Base-by-base conservation (phyloP, 2,888 invertebrate genomes). In the Darwinula stevensoni region DNA sequence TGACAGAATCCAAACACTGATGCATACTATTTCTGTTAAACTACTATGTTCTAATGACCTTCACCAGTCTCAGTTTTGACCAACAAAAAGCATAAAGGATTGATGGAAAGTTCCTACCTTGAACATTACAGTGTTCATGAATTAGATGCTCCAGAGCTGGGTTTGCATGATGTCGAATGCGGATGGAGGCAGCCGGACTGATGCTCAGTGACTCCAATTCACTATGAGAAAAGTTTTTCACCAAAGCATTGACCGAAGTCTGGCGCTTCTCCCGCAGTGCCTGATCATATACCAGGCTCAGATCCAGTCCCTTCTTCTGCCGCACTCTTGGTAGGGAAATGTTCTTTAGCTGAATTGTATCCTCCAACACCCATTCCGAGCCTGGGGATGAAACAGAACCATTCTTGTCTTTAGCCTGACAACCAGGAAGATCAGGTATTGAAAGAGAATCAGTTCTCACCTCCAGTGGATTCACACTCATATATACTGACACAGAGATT, bases 381-480 rank as follows among this genome's bases (percentile, higher is more conserved):
- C 63, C 51, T 50, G 32, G 4, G 35, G 35, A 22, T 32, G 29
- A 11, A 28, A n/a, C 22, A 22, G 22, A 22, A 6, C 9, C 6
- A 22, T 22, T 22, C 6, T 22, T 9, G 22, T n/a, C 6, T 22
- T n/a, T 22, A 9, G 22, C n/a, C n/a, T n/a, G 22, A 9, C 22
- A 6, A 22, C 22, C 6, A 22, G 22, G 22, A 9, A n/a, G 6
- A 6, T 9, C n/a, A 22, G 22, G n/a, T 9, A 6, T 9, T 22
- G 22, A 9, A 22, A 6, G 22, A n/a, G n/a, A 22, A 22, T n/a
- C 22, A 22, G n/a, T n/a, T n/a, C 39, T 35, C 70, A 35, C 78
- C 91, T 31, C 86, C 97, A 4, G 88, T 88, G 39, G 91, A 91
- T 55, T 97, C 97, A 50, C 97, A 99, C 51, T 97, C 97, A 54